Evolutionary conservation across 2,113 vertebrate genomes (phyloP), one percentile per base, ranked within the genome.

Genomic region (Brienomyrus brachyistius): DNA sequence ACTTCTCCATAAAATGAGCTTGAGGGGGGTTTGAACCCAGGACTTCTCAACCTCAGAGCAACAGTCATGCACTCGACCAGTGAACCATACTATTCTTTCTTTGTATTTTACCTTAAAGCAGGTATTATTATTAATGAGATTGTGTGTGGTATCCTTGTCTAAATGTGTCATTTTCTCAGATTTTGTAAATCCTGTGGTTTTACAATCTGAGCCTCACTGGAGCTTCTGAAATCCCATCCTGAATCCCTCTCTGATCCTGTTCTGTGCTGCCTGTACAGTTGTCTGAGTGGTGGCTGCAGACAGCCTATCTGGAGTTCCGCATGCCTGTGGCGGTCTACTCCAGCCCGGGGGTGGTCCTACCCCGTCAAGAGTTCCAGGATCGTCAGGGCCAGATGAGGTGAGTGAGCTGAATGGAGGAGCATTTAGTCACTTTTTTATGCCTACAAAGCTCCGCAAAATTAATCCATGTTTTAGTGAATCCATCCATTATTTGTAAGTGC

Each of bases 201-300:
- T 31, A 31, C n/a, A 13, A 9, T 70, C 27, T 66, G 23, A 13
- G n/a, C 10, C 8, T 70, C 59, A 66, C 59, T n/a, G 59, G 59
- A 66, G 23, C 7, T 5, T 74, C 66, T 80, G 35, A 80, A 80
- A 43, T 80, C 74, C 17, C n/a, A 0, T 3, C 48, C 50, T 54
- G n/a, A 56, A n/a, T 9, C 23, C 5, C 9, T 70, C 70, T 7
- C 87, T 89, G 9, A 11, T 0, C 74, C 21, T 10, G 84, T 9
- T 82, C 43, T 47, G 3, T 80, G 0, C 88, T 27, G 31, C 51
- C 3, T 89, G 1, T 74, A 31, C 89, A 99, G 98, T 95, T 99
- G 86, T 98, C 98, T 0, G 97, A 98, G 31, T 99, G 98, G 98
- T 99, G 98, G 98, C 95, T 99, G 91, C 96, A 97, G 92, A 96